Percentiles rank a stretch among this genome's conserved stretches.
These are phyloP conservation scores for Phortica magna DNA, from an alignment of 2,888 invertebrate species.

Conservation along the genomic window DNA sequence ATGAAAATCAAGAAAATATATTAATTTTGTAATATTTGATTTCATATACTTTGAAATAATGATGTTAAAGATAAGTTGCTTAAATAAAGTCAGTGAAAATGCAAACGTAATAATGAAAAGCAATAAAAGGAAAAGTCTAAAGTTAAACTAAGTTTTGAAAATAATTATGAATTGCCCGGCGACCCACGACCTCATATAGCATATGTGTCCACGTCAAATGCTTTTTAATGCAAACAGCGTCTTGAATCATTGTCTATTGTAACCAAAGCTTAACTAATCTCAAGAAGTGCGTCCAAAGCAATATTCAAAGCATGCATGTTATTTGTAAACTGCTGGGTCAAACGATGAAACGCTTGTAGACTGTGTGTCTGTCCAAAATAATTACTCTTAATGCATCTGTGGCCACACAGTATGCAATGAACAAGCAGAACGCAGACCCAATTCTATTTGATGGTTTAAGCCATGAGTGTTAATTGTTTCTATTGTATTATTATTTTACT, in stretches of 20 bases:
- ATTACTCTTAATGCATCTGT: background rate
- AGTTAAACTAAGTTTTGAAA: constrained; percentile 40
- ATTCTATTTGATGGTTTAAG: constrained; percentile 21
- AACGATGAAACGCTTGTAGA: constrained; percentile 4
- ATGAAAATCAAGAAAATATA: background rate
- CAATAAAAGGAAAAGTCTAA: constrained; percentile 42
- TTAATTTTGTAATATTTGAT: constrained; percentile 44
- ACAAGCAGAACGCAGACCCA: background rate
- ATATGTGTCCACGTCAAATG: constrained; percentile 43
- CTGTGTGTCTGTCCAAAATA: constrained; percentile 21
- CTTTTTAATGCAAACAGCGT: background rate
- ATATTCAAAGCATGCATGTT: constrained; percentile 23
- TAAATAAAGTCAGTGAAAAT: constrained; percentile 62
- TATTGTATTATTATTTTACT: constrained; percentile 65
- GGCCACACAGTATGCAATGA: background rate
- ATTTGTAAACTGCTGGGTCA: constrained; percentile 8
- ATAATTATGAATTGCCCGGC: constrained; percentile 11
- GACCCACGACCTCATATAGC: constrained; percentile 75
- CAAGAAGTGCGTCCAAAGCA: background rate
- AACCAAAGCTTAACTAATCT: constrained; percentile 2
- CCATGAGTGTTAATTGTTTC: constrained; percentile 68
- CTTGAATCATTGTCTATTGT: background rate
- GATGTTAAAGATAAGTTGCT: constrained; percentile 48
- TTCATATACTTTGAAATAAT: constrained; percentile 50
- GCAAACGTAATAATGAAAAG: constrained; percentile 67